Base-by-base conservation (phyloP, 2,797 vertebrate genomes). In the Iguana delicatissima region DNA sequence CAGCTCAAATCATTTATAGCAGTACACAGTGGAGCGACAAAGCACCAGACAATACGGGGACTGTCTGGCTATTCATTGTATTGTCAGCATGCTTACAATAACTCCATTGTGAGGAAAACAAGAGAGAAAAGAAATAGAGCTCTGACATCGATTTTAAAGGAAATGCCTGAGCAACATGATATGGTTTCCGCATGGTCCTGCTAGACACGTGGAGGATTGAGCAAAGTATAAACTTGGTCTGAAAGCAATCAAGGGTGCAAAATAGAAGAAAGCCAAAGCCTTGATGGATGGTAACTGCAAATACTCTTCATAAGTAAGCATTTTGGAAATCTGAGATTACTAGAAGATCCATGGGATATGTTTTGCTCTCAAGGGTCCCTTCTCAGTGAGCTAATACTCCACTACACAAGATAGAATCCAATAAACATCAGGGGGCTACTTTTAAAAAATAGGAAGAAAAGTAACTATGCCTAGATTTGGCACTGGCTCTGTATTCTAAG, bases 21-120 rank as follows among this genome's bases (percentile, higher is more conserved):
- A 84, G 84, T 87, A 93, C 88, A 2, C 83, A 90, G 2, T 85
- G n/a, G n/a, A 85, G 82, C 18, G 38, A 89, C 59, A 90, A 57
- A 62, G 18, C 84, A 90, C 74, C 77, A 94, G 85, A 82, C 55
- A 94, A 93, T 64, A 92, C 80, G 87, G 84, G 52, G 89, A 84
- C 77, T 95, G 92, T 89, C 89, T 92, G 93, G 90, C 92, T 7
- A 92, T 88, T 80, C 87, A 90, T 91, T 79, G 84, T 67, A 80
- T 84, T 79, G 80, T 87, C 83, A 93, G 8, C 46, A 20, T 42
- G 87, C 67, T 92, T 80, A 96, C 94, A 96, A 95, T 92, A 83
- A 12, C 1, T 18, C 55, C 9, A 95, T 91, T 96, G 95, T 96
- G 80, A 93, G 73, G 55, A 67, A 90, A 95, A 95, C 89, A 93